Base-by-base conservation (phyloP, 2,888 invertebrate species). In the Agapetus fuscipes region DNA sequence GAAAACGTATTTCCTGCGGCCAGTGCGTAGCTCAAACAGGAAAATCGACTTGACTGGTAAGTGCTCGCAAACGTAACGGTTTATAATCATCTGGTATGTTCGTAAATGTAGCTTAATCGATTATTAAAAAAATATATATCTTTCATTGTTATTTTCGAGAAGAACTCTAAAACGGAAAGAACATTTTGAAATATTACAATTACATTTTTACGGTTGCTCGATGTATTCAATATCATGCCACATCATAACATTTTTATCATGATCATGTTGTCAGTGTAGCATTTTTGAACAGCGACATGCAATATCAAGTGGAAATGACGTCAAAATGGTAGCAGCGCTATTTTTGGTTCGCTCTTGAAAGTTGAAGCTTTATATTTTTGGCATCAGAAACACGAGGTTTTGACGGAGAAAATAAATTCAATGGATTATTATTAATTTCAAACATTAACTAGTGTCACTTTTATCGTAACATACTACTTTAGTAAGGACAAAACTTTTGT, bases 11-110 rank as follows among this genome's bases (percentile, higher is more conserved):
- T 45, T 45, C 45, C 45, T 41, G 63, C 60, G 58, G 57, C 61
- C 61, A 66, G 64, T 61, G 62, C 60, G 35, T 64, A 60, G 63
- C 58, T 61, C 65, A 61, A 66, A 69, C 69, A 68, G 69, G 69
- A 68, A 69, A 66, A 66, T 62, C 66, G 62, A 63, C 62, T 24
- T 32, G 31, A 10, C 33, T 27, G 14, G 12, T 3, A 17, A 15
- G 28, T 15, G 38, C 30, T 37, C 15, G 16, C 32, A 15, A 30
- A 4, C 6, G 30, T 15, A 9, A 30, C 30, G 15, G 3, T 30
- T n/a, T 28, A n/a, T n/a, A 5, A 28, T 28, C 11, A 12, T 28
- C 5, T n/a, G 11, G 11, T 9, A 13, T 25, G 33, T 33, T 33
- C 24, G 25, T 25, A 33, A 33, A 33, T 11, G 11, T 17, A 7